phyloP scores from a whole-genome alignment of 2,888 invertebrate genomes.

The Acrobasis suavella region DNA sequence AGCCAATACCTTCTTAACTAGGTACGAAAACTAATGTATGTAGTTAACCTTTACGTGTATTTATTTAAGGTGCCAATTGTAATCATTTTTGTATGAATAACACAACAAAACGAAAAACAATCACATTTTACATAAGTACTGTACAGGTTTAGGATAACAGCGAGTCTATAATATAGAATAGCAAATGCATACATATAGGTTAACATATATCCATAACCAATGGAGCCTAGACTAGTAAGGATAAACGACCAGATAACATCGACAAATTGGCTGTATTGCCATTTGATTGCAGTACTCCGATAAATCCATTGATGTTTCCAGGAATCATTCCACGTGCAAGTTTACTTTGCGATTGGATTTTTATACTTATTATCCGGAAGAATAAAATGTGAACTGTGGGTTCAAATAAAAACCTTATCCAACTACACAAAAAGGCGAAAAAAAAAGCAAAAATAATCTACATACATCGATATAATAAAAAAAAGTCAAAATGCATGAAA shows the following conservation, averaged over 20 bases:
- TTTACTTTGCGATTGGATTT: background rate
- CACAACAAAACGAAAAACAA: no score
- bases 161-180: background rate
- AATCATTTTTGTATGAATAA: no score
- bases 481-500: no score
- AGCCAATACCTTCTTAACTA: no score
- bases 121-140: background rate
- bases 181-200: background rate
- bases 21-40: no score
- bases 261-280: slow-evolving; percentile 11
- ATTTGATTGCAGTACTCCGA: slow-evolving; percentile 19
- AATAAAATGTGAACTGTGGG: no score
- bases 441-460: no score
- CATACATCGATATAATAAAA: no score
- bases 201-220: background rate
- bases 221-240: slow-evolving; percentile 2
- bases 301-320: slow-evolving; percentile 3
- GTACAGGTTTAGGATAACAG: background rate
- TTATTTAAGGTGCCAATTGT: no score
- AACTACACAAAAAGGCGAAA: no score
- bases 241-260: slow-evolving; percentile 5
- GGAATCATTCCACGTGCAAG: background rate
- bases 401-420: no score
- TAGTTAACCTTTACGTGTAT: no score
- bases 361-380: background rate